Conservation (phyloP, 2,797 vertebrate species). For the Chrysocyon brachyurus region DNA sequence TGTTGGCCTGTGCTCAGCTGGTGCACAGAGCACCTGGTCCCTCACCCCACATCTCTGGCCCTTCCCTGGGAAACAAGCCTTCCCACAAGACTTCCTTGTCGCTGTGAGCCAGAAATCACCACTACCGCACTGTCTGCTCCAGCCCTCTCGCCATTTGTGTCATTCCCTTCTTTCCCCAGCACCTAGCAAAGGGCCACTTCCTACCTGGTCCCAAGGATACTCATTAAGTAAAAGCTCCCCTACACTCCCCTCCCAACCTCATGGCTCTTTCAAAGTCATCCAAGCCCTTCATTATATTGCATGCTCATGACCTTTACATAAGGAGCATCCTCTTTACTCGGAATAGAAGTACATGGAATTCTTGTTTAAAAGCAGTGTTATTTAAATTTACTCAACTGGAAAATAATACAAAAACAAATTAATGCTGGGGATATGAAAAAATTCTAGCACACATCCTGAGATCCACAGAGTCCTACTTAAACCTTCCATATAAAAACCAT, state of each 20-base stretch:
- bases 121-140: accelerated
- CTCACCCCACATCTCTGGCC: background rate
- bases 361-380: background rate
- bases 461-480: background rate
- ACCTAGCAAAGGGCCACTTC: background rate
- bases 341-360: accelerated
- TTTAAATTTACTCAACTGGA: background rate
- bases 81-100: too few species aligned
- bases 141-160: background rate
- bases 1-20: accelerated
- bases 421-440: background rate
- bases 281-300: too few species aligned
- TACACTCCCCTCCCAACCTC: background rate
- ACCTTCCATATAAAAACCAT: background rate
- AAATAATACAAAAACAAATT: background rate
- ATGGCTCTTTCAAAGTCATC: background rate
- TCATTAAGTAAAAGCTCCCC: background rate
- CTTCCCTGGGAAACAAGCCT: too few species aligned
- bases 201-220: background rate
- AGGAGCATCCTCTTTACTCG: accelerated
- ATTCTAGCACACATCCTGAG: background rate
- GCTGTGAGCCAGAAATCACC: accelerated
- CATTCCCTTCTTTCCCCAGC: background rate
- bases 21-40: background rate
- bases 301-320: accelerated